Percentiles rank a stretch among this genome's conserved stretches.
Conservation (phyloP, 2,888 invertebrate genomes). For the Phengaris arion region DNA sequence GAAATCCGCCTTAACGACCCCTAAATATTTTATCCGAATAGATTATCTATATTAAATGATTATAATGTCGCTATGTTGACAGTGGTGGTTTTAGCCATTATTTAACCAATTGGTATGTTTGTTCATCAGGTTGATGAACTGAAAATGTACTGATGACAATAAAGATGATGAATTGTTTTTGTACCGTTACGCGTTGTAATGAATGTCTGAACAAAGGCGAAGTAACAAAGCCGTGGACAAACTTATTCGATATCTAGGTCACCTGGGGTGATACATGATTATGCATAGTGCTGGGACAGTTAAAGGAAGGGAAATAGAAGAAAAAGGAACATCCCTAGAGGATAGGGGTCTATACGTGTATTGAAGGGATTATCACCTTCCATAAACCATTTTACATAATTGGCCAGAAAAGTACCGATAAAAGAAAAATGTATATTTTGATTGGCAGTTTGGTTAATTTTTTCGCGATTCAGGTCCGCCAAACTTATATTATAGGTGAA, state of each 20-base stretch:
- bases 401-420: no score
- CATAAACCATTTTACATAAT: no score
- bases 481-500: no score
- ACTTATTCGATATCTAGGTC: constrained; percentile 35
- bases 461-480: no score
- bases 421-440: not conserved
- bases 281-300: constrained; percentile 22
- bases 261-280: constrained; percentile 36
- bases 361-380: not conserved
- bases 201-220: not conserved
- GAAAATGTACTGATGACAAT: not conserved
- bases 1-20: not conserved
- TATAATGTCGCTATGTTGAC: not conserved
- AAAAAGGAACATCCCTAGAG: not conserved
- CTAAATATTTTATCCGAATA: not conserved
- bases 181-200: constrained; percentile 1
- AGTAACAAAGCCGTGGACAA: not conserved
- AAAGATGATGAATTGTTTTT: not conserved
- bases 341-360: no score
- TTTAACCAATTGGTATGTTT: not conserved
- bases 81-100: not conserved
- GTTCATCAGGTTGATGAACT: not conserved
- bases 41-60: not conserved
- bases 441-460: no score
- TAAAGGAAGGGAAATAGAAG: not conserved